A percentile compares a stretch with the other conserved stretches of the same genome.
These are phyloP conservation scores for Neoascia interrupta DNA, from an alignment of 2,888 invertebrate genomes.

Conservation along the genomic window DNA sequence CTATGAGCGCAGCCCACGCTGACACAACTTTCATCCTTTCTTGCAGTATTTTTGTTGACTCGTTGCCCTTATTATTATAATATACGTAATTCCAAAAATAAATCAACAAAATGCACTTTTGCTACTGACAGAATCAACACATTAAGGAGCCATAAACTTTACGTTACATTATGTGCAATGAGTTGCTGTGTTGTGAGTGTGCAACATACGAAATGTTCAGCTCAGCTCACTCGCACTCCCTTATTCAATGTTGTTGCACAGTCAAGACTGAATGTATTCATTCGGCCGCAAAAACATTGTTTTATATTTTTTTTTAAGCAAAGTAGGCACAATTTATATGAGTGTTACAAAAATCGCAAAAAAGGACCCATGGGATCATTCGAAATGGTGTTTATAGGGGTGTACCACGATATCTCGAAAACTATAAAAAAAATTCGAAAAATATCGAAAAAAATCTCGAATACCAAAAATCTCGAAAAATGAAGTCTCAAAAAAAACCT, in stretches of 20 bases:
- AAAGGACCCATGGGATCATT: no score
- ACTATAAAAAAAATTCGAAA: no score
- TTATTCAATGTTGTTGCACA: constrained; percentile 1
- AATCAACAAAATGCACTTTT: constrained; percentile 68
- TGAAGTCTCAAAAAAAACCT: no score
- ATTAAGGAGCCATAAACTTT: constrained; percentile 69
- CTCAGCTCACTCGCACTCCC: background rate
- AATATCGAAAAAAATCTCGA: no score
- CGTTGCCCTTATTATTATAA: constrained; percentile 65
- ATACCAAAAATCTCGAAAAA: no score
- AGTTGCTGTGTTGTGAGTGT: constrained; percentile 44
- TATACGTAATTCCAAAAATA: constrained; percentile 62
- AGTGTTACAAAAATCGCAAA: no score
- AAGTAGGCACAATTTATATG: no score
- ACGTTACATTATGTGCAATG: constrained; percentile 63
- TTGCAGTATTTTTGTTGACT: constrained; percentile 63
- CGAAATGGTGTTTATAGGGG: no score
- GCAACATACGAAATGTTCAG: constrained; percentile 29
- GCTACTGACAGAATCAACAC: constrained; percentile 68
- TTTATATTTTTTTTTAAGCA: no score
- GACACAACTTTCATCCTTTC: constrained; percentile 60
- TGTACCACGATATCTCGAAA: no score
- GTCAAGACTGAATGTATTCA: background rate
- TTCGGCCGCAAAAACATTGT: no score
- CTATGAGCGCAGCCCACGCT: background rate